These are phyloP conservation scores for Sapajus apella DNA, from an alignment of 2,113 vertebrate species.

Conservation along the genomic window DNA sequence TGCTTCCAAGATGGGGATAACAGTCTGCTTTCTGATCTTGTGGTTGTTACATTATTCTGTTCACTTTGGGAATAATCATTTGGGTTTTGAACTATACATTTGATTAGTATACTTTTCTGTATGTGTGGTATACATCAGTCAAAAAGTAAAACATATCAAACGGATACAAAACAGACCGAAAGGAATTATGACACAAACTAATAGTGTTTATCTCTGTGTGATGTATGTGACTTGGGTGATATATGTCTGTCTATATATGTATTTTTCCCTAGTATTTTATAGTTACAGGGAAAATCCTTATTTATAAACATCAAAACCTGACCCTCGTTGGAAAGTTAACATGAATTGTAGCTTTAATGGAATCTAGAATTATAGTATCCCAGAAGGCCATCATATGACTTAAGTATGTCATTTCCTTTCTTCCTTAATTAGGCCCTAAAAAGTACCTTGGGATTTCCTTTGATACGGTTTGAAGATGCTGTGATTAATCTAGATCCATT, in stretches of 20 bases:
- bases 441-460: slow-evolving; percentile 93
- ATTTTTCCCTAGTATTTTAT: neutral
- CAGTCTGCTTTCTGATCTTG: neutral
- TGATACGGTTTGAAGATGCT: slow-evolving; percentile 97
- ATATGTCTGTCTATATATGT: neutral
- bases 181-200: neutral
- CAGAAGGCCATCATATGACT: neutral
- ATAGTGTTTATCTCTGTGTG: neutral
- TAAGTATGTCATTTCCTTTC: slow-evolving; percentile 7
- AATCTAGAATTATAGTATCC: neutral
- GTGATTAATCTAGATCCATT: slow-evolving; percentile 97
- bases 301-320: neutral
- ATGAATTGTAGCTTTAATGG: neutral
- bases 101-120: neutral
- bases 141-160: neutral
- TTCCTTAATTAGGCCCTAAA: slow-evolving; percentile 89
- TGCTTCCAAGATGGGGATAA: neutral
- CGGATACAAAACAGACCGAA: neutral
- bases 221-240: neutral
- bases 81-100: neutral
- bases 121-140: neutral
- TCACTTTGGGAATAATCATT: neutral
- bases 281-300: neutral
- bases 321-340: neutral
- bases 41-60: neutral